phyloP scores from a whole-genome alignment of 2,113 vertebrate species.

The Lonchura striata region DNA sequence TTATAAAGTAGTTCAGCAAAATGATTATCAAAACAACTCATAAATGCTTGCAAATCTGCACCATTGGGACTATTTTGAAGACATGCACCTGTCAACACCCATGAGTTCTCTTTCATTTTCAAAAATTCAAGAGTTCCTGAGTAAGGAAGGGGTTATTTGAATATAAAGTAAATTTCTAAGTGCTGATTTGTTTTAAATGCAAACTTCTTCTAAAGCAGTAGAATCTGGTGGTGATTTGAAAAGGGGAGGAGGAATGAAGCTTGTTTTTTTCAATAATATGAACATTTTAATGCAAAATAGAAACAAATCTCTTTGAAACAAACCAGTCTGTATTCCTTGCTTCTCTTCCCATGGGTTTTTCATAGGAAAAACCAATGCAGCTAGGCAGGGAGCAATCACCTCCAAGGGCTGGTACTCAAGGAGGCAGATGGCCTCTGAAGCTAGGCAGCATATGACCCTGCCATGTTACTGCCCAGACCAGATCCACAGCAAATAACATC shows the following conservation, averaged over 20 bases:
- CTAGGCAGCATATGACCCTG: accelerated
- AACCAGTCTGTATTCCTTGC: neutral
- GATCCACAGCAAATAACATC: neutral
- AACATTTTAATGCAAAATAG: neutral
- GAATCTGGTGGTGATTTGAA: neutral
- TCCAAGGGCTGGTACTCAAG: neutral
- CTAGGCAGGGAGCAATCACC: accelerated
- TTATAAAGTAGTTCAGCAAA: neutral
- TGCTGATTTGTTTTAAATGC: neutral
- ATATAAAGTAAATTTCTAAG: neutral
- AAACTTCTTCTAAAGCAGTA: neutral
- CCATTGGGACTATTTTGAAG: neutral
- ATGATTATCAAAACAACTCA: neutral
- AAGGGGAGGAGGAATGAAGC: neutral
- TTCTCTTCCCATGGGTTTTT: neutral
- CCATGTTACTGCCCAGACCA: neutral
- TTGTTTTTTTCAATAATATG: neutral
- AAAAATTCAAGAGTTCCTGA: neutral
- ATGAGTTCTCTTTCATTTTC: neutral
- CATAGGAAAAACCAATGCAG: accelerated
- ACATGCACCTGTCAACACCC: neutral
- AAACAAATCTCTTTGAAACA: neutral
- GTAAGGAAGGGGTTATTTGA: neutral
- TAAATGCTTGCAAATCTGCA: neutral
- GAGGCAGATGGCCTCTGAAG: neutral